Base-by-base conservation (phyloP, 2,797 vertebrate species). In the Tragopan temminckii region DNA sequence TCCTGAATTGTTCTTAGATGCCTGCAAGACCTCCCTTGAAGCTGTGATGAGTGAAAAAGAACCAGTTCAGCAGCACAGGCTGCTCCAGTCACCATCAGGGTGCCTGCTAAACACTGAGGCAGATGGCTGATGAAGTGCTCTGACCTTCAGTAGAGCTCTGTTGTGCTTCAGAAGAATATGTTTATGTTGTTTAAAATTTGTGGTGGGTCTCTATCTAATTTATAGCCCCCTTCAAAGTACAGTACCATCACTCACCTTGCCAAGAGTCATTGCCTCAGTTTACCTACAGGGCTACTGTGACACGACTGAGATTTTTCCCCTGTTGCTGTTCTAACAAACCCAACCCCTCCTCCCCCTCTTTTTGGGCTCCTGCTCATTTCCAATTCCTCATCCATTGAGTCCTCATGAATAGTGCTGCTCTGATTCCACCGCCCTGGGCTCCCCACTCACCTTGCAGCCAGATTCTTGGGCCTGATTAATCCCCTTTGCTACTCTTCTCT, bases 341-440 rank as follows among this genome's bases (percentile, higher is more conserved):
- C 6, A 42, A 64, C 46, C 10, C 36, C 67, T 48, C 46, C 24
- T 50, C 24, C 48, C 13, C 48, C 53, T 24, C 23, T 23, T 48
- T 84, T 75, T 70, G 68, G 80, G 72, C 8, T 77, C 38, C 13
- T 62, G 68, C 55, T 94, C 45, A 59, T 91, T 94, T 95, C 79
- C 68, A 90, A 21, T 90, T 88, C 90, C 78, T 8, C 27, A 59
- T 53, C 71, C 82, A 23, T 11, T 17, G 10, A 63, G 48, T 55
- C 48, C 58, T 93, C 75, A 92, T 90, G 76, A 91, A 81, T 85
- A 95, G 95, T 62, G 45, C 42, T 17, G 15, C 70, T 75, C 63
- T 89, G 68, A 85, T 82, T 57, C 69, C 67, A 48, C 45, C 85
- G 68, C 66, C 55, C 57, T 35, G 64, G 64, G 61, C 77, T 94